A percentile compares a stretch with the other conserved stretches of the same genome.
Evolutionary conservation across 2,797 vertebrate species (phyloP).

Genomic region (Loriculus beryllinus): DNA sequence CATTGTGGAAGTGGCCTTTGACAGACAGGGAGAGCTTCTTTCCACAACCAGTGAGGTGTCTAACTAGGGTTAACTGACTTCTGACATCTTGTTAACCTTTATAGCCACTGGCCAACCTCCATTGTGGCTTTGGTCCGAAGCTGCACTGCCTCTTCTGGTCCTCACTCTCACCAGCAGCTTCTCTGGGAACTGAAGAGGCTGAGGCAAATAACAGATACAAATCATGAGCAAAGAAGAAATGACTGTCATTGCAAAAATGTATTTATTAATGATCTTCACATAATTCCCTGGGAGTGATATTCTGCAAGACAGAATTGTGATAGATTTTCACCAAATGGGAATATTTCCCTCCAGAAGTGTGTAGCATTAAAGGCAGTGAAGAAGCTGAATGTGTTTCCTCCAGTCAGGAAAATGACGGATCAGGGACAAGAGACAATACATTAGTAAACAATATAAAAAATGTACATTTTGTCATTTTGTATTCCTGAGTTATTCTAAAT

Average conservation of each 20-base stretch:
- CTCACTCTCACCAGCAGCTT: background rate
- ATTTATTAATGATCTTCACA: constrained; percentile 64
- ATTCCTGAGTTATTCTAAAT: constrained; percentile 69
- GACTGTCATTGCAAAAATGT: constrained; percentile 54
- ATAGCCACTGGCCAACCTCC: background rate
- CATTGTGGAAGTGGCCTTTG: rapidly evolving
- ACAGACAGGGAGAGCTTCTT: rapidly evolving
- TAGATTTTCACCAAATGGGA: constrained; percentile 68
- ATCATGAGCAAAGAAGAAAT: constrained; percentile 53
- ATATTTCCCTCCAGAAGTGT: constrained; percentile 66
- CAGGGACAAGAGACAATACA: constrained; percentile 62
- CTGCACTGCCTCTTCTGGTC: background rate
- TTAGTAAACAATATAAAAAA: constrained; percentile 70
- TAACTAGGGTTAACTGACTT: background rate
- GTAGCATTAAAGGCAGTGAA: constrained; percentile 63
- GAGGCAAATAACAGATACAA: constrained; percentile 28
- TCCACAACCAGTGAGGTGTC: background rate
- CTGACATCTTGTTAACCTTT: rapidly evolving
- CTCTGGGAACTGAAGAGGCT: background rate
- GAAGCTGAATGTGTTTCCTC: constrained; percentile 42
- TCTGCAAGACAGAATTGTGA: constrained; percentile 61
- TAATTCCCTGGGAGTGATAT: constrained; percentile 54
- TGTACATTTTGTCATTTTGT: constrained; percentile 70
- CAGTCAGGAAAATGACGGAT: constrained; percentile 58
- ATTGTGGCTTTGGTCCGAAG: background rate